Evolutionary conservation across 2,113 vertebrate genomes (phyloP).

Genomic region (Lutjanus erythropterus): DNA sequence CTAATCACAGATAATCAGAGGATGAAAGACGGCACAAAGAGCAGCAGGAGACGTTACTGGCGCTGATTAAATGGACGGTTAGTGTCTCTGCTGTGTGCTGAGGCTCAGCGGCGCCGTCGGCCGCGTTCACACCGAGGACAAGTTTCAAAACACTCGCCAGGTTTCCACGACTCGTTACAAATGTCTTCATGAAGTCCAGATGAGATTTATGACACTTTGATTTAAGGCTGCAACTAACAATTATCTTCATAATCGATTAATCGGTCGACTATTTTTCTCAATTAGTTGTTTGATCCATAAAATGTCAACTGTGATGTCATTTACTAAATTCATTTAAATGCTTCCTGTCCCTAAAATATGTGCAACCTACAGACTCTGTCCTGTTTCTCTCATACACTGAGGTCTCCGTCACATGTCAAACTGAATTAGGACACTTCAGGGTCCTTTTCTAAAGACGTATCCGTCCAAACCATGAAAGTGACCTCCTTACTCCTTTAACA

Average conservation of each 20-base stretch:
- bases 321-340: too few species aligned
- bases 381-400: too few species aligned
- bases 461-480: background rate
- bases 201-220: background rate
- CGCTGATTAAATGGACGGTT: constrained; percentile 37
- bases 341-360: too few species aligned
- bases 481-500: background rate
- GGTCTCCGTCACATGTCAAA: background rate
- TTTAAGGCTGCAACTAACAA: too few species aligned
- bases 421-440: background rate
- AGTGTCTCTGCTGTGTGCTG: constrained; percentile 7
- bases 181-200: background rate
- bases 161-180: background rate
- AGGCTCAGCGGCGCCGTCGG: background rate
- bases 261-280: too few species aligned
- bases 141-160: background rate
- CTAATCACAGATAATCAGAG: constrained; percentile 55
- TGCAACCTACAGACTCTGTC: too few species aligned
- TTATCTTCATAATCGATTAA: too few species aligned
- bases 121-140: background rate
- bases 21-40: constrained; percentile 42
- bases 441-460: too few species aligned
- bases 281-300: too few species aligned
- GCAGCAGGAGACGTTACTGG: constrained; percentile 13
- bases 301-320: too few species aligned